Evolutionary conservation across 2,797 vertebrate species (phyloP), one percentile per base, ranked within the genome.

Genomic region (Strix occidentalis): DNA sequence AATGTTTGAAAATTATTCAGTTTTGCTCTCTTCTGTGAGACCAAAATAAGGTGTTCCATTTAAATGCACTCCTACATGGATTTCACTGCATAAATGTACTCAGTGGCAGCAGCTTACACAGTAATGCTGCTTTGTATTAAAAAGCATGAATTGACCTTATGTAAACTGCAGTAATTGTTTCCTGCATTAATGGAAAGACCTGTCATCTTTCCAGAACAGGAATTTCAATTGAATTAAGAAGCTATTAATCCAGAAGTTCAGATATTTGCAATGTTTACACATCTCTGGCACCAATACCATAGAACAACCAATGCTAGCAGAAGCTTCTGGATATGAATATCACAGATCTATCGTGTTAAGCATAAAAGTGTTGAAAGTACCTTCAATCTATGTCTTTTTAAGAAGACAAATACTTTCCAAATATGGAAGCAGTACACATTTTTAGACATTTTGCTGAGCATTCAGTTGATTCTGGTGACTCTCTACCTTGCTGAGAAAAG

Each of bases 141-240:
- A 96, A 96, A 95, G 57, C 65, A 91, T 82, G 46, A 93, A 58
- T 63, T 95, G 90, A 95, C 91, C 93, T 96, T 93, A 79, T 79
- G 70, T 78, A 96, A 96, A 95, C 54, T 45, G 60, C 93, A 95
- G 53, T 89, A 91, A 92, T 94, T 95, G 50, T 91, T 81, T 93
- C 75, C 79, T 79, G 51, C 61, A 89, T 64, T 91, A 96, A 97
- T 96, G 68, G 96, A 96, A 97, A 96, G 63, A 88, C 75, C 86
- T 90, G 96, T 84, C 75, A 70, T 92, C 90, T 87, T 87, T 92
- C 84, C 78, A 95, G 89, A 97, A 88, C 29, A 94, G 75, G 41
- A 89, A 79, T 95, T 89, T 90, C 58, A 95, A 84, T 87, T 96
- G 60, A 75, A 92, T 70, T 84, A 94, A 72, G 72, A 48, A 84